Conservation (phyloP, 2,797 vertebrate genomes). For the Acanthiza pusilla region DNA sequence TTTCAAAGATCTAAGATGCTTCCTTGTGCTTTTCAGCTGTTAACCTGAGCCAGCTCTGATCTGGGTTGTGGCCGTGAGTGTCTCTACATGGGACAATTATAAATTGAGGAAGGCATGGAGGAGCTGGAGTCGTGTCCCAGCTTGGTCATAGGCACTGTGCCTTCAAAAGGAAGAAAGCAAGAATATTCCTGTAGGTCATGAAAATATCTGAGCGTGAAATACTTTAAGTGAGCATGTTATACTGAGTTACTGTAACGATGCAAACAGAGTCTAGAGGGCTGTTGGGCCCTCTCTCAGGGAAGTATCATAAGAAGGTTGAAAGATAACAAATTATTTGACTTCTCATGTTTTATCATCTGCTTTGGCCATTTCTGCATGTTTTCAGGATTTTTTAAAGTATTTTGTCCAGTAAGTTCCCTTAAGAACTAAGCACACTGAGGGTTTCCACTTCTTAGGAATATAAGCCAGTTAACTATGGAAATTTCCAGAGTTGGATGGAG, state of each 20-base stretch:
- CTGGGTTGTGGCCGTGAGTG: not conserved
- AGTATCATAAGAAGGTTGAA: not conserved
- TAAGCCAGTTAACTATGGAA: constrained; percentile 27
- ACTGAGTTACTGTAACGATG: not conserved
- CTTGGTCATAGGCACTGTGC: not conserved
- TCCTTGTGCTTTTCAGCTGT: not conserved
- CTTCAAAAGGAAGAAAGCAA: not conserved
- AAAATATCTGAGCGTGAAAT: not conserved
- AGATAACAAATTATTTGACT: not conserved
- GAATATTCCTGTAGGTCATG: not conserved
- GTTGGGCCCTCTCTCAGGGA: not conserved
- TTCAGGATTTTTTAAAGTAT: not conserved
- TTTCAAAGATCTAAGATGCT: not conserved
- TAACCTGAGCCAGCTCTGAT: not conserved
- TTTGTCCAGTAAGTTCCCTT: not conserved
- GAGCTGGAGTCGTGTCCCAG: not conserved
- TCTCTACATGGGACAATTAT: not conserved
- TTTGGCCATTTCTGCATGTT: not conserved
- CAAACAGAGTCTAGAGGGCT: not conserved
- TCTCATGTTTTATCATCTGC: not conserved
- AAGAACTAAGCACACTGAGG: not conserved
- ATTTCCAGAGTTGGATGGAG: not conserved
- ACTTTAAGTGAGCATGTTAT: not conserved
- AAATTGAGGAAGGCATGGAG: not conserved
- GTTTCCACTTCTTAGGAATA: not conserved